phyloP scores from a whole-genome alignment of 2,113 vertebrate genomes.

The Pseudorectes ferrugineus region DNA sequence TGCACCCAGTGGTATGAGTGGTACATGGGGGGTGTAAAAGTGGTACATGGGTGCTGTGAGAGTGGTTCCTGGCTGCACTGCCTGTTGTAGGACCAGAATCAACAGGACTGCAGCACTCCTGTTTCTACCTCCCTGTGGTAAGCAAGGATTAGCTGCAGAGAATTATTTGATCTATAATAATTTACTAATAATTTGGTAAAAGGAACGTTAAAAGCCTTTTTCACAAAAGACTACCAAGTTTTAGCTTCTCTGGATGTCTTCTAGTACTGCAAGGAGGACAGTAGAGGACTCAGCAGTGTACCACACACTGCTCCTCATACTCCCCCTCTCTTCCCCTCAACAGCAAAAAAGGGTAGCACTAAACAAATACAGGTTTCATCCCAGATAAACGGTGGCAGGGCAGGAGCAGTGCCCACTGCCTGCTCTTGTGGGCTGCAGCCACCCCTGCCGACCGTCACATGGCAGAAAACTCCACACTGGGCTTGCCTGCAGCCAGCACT shows the following conservation, averaged over 20 bases:
- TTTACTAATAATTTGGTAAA: background rate
- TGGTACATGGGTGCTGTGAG: background rate
- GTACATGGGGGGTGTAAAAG: background rate
- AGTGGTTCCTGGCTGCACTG: background rate
- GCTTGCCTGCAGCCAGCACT: background rate
- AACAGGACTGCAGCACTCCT: rapidly evolving
- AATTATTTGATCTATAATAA: background rate
- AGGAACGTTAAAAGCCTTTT: background rate
- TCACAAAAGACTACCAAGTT: background rate
- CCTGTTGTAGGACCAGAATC: background rate
- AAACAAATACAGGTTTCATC: background rate
- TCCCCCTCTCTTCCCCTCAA: background rate
- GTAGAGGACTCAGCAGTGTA: background rate
- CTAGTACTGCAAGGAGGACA: background rate
- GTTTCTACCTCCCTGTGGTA: background rate
- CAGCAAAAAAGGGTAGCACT: background rate
- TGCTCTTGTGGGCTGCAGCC: background rate
- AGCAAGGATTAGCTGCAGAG: background rate
- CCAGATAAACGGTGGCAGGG: background rate
- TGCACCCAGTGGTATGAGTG: rapidly evolving
- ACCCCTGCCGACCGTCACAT: background rate
- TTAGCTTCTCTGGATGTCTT: background rate
- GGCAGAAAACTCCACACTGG: background rate
- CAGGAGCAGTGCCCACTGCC: background rate
- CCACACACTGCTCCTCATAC: background rate